These are phyloP conservation scores for Marcusenius ussheri DNA, from an alignment of 2,113 vertebrate genomes.

Conservation along the genomic window DNA sequence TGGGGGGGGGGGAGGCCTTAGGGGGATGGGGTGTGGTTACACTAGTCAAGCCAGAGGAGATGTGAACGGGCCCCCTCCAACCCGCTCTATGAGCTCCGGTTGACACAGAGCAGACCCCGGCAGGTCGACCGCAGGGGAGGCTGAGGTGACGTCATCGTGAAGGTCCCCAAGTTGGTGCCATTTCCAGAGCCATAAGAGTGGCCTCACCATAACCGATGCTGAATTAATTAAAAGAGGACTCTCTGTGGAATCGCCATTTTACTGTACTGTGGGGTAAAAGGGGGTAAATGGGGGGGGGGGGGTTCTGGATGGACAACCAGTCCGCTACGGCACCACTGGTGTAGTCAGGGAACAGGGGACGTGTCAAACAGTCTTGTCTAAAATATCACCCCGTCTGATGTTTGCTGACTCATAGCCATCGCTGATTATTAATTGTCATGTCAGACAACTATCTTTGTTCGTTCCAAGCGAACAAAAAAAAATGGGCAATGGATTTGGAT, in stretches of 20 bases:
- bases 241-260: not conserved
- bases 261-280: not conserved
- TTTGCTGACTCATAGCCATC: not conserved
- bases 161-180: slow-evolving; percentile 7
- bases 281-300: not conserved
- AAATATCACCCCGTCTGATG: not conserved
- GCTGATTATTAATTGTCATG: not conserved
- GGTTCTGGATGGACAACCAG: not conserved
- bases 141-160: not conserved
- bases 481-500: not conserved
- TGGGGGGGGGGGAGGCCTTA: not conserved
- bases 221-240: not conserved
- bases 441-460: not conserved
- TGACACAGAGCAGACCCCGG: slow-evolving; percentile 45
- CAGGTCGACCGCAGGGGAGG: slow-evolving; percentile 5
- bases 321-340: not conserved
- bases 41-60: slow-evolving; percentile 26
- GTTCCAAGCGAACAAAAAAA: not conserved
- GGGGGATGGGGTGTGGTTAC: slow-evolving; percentile 19
- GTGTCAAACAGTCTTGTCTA: not conserved
- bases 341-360: not conserved
- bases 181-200: not conserved
- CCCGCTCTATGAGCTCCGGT: slow-evolving; percentile 54
- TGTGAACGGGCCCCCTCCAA: slow-evolving; percentile 43
- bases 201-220: not conserved